Percentiles rank a stretch among this genome's conserved stretches.
These are phyloP conservation scores for Piezodorus guildinii DNA, from an alignment of 1,140 invertebrate genomes.

Conservation along the genomic window DNA sequence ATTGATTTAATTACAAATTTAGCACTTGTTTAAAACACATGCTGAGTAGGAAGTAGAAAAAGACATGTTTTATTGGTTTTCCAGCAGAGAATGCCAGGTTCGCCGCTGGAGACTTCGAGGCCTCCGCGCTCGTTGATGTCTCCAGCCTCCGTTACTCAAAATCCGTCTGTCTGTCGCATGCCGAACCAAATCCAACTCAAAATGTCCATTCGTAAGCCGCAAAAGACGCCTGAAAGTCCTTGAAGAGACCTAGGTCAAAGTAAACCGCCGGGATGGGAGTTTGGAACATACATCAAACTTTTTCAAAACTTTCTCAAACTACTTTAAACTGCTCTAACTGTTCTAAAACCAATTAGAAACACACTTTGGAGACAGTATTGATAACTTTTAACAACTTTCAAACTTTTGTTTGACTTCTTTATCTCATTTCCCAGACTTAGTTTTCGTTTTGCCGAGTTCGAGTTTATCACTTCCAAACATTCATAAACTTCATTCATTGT, in stretches of 20 bases:
- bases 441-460: too few relatives aligned
- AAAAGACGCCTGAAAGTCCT: neutral
- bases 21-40: too few relatives aligned
- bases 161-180: too few relatives aligned
- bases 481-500: too few relatives aligned
- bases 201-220: neutral
- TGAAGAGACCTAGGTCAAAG: neutral
- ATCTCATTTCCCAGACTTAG: neutral
- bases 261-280: neutral
- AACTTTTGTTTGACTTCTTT: constrained; percentile 14
- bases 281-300: constrained; percentile 13
- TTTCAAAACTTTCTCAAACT: constrained; percentile 11
- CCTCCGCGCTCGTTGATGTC: neutral
- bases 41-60: too few relatives aligned
- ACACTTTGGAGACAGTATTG: constrained; percentile 12
- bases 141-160: neutral
- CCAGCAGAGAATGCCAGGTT: neutral
- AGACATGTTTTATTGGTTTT: too few relatives aligned
- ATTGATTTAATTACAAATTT: too few relatives aligned
- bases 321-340: constrained; percentile 9
- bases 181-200: neutral
- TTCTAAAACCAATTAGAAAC: constrained; percentile 15
- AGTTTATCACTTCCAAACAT: too few relatives aligned
- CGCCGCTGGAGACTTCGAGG: neutral
- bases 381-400: constrained; percentile 15